phyloP scores from a whole-genome alignment of 2,113 vertebrate genomes.

The Paracanthobrama guichenoti region DNA sequence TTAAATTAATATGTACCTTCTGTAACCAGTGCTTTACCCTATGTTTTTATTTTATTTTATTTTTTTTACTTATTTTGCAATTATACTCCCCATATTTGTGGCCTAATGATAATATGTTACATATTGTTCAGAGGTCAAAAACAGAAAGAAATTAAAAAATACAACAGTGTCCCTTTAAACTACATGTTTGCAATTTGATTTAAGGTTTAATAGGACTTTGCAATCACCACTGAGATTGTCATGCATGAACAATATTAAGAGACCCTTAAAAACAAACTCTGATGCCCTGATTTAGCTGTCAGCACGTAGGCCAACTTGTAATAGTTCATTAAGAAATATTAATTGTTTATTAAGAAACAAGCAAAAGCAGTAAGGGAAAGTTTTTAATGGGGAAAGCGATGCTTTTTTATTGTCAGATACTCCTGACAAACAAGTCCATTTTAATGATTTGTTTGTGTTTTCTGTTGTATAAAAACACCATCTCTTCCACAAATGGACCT shows the following conservation, averaged over 20 bases:
- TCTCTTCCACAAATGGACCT: background rate
- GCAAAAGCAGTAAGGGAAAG: background rate
- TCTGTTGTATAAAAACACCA: background rate
- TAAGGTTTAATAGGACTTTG: background rate
- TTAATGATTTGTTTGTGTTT: conserved; percentile 17
- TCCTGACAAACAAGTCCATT: background rate
- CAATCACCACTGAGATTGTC: background rate
- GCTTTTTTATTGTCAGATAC: background rate
- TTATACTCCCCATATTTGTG: background rate
- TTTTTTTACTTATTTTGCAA: too few species aligned
- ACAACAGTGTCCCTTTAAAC: background rate
- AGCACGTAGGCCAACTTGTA: background rate
- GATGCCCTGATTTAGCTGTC: background rate
- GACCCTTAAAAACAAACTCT: background rate
- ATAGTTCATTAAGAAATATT: background rate
- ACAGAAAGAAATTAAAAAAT: background rate
- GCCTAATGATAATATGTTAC: background rate
- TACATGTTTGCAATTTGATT: background rate
- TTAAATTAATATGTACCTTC: background rate
- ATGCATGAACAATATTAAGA: background rate
- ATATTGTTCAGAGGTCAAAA: background rate
- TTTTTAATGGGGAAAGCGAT: background rate
- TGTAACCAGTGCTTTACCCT: background rate
- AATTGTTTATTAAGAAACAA: background rate
- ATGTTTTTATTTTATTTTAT: too few species aligned